Percentiles rank a stretch among this genome's conserved stretches.
These are phyloP conservation scores for Microcebus griseorufus DNA, from an alignment of 2,113 vertebrate genomes.

Conservation along the genomic window DNA sequence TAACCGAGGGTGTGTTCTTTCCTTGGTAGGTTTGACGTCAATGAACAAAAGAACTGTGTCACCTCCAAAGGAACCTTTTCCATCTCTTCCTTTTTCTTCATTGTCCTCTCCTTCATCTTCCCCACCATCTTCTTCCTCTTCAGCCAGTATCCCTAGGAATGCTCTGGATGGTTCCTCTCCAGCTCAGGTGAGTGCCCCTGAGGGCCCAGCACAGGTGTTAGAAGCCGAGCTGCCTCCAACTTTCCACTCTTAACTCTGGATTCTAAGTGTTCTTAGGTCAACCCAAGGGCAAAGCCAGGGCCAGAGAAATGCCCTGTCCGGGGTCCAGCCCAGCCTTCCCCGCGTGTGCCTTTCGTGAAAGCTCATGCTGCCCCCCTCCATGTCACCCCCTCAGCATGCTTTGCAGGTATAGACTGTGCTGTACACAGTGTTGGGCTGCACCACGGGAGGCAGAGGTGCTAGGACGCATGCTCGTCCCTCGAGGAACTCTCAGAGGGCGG, in stretches of 20 bases:
- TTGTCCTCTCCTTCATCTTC: not conserved
- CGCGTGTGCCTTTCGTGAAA: not conserved
- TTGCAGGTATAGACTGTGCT: not conserved
- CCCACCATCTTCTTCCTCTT: constrained; percentile 29
- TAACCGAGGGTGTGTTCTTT: not conserved
- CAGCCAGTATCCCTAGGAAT: not conserved
- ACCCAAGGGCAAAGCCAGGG: not conserved
- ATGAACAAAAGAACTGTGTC: constrained; percentile 65
- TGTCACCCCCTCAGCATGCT: not conserved
- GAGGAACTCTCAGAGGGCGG: not conserved
- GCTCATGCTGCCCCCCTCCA: not conserved
- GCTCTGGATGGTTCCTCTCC: not conserved
- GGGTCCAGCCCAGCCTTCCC: not conserved
- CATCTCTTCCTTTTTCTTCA: not conserved
- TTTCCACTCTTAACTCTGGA: not conserved
- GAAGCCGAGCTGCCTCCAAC: not conserved
- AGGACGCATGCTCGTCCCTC: not conserved
- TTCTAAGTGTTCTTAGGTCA: not conserved
- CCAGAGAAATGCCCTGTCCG: not conserved
- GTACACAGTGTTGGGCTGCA: not conserved
- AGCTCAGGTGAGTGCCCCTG: constrained; percentile 47
- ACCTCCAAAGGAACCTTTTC: constrained; percentile 48
- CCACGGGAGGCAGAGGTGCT: not conserved
- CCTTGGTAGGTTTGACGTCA: constrained; percentile 79
- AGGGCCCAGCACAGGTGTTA: not conserved